phyloP scores from a whole-genome alignment of 1,140 invertebrate genomes.

The Chionoecetes opilio region DNA sequence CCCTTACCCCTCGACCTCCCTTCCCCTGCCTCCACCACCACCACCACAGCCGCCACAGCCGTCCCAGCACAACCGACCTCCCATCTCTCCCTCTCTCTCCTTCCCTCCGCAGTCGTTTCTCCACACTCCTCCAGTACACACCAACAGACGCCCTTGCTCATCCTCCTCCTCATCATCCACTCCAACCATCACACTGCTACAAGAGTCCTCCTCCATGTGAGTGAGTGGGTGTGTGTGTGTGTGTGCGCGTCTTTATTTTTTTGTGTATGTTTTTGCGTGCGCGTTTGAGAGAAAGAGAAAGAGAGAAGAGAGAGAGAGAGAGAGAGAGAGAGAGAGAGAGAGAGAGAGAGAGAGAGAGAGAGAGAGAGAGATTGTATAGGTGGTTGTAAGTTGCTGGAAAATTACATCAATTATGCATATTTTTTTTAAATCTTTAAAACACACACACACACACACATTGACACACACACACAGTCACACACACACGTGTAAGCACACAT shows the following conservation, averaged over 20 bases:
- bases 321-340: constrained; percentile 40
- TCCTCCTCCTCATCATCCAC: background rate
- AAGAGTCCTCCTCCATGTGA: constrained; percentile 23
- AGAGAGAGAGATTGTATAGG: background rate
- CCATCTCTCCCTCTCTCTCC: constrained; percentile 25
- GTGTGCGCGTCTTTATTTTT: constrained; percentile 38
- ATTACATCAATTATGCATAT: background rate
- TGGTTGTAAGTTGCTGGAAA: background rate
- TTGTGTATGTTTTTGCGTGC: constrained; percentile 18
- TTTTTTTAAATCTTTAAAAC: background rate
- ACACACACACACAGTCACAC: constrained; percentile 46
- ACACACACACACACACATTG: constrained; percentile 50
- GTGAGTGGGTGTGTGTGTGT: constrained; percentile 42
- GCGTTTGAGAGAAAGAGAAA: background rate
- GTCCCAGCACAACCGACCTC: background rate
- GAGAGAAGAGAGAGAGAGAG: background rate
- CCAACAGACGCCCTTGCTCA: background rate
- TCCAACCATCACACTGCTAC: background rate
- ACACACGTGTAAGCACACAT: background rate
- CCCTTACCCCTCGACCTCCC: background rate
- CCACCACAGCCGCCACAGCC: constrained; percentile 14
- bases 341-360: constrained; percentile 49
- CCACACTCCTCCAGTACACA: constrained; percentile 31
- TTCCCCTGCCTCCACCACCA: constrained; percentile 17
- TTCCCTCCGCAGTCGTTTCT: constrained; percentile 45